Evolutionary conservation across 1,140 invertebrate species (phyloP).

Genomic region (Zaprionus kolodkinae): DNA sequence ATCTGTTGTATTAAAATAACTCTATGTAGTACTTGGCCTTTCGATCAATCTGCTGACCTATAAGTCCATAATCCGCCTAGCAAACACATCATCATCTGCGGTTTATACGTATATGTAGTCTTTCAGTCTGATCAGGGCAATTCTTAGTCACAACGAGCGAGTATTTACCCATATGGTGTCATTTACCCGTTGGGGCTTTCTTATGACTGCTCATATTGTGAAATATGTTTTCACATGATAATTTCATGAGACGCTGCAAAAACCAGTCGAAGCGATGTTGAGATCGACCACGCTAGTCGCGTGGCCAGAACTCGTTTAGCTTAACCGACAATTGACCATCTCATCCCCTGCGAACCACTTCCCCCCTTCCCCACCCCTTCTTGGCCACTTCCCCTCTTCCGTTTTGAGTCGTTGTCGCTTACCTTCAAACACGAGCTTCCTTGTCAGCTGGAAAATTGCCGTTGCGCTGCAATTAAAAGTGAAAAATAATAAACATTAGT

Average conservation of each 20-base stretch:
- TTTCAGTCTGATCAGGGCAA: slow-evolving; percentile 26
- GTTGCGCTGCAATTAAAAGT: slow-evolving; percentile 65
- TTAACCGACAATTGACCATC: slow-evolving; percentile 34
- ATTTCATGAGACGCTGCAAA: slow-evolving; percentile 37
- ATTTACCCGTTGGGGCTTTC: slow-evolving; percentile 32
- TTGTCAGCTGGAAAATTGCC: slow-evolving; percentile 52
- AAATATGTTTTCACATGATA: slow-evolving; percentile 54
- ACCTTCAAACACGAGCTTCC: slow-evolving; percentile 60
- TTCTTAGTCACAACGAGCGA: slow-evolving; percentile 55
- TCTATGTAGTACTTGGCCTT: neutral
- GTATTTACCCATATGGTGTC: slow-evolving; percentile 54
- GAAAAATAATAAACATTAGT: slow-evolving; percentile 65
- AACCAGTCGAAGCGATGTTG: slow-evolving; percentile 16
- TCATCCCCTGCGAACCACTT: neutral
- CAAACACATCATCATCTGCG: neutral
- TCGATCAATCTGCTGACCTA: neutral
- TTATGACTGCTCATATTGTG: slow-evolving; percentile 46
- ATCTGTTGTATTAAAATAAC: neutral
- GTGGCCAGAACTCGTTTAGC: slow-evolving; percentile 47
- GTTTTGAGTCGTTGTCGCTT: slow-evolving; percentile 30
- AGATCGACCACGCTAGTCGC: neutral
- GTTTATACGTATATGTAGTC: neutral
- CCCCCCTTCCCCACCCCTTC: neutral
- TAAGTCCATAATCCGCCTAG: neutral
- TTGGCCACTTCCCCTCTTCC: neutral